Evolutionary conservation across 2,888 invertebrate species (phyloP).

Genomic region (Caenorhabditis sinica): DNA sequence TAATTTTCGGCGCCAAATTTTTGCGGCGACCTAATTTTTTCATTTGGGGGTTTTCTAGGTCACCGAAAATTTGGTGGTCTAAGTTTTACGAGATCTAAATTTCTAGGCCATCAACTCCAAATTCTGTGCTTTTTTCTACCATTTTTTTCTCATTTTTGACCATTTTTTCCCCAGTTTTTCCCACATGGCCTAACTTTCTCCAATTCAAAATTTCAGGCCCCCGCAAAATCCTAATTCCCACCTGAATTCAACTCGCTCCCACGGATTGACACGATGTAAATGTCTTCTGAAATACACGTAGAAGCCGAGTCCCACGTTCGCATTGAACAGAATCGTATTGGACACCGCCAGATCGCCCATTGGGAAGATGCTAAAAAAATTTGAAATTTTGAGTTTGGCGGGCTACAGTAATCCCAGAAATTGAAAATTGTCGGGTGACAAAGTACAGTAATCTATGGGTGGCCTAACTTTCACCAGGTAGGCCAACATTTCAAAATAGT

Average conservation of each 20-base stretch:
- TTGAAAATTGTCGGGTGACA: no score
- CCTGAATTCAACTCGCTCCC: conserved; percentile 83
- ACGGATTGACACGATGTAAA: conserved; percentile 74
- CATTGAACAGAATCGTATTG: conserved; percentile 90
- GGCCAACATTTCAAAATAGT: not conserved
- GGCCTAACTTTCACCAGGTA: not conserved
- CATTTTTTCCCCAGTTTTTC: not conserved
- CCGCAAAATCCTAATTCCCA: conserved; percentile 3
- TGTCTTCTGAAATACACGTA: conserved; percentile 87
- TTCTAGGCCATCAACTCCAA: not conserved
- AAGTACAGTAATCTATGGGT: not conserved
- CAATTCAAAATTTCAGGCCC: not conserved
- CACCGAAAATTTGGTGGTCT: not conserved
- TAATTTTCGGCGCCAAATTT: no score
- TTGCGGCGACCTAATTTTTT: no score
- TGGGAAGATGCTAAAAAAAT: conserved; percentile 83
- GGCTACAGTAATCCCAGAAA: not conserved
- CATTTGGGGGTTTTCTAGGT: no score
- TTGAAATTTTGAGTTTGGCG: no score
- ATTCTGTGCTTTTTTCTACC: not conserved
- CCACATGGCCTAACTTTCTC: not conserved
- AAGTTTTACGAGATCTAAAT: not conserved
- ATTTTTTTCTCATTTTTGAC: not conserved
- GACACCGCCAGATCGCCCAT: conserved; percentile 83
- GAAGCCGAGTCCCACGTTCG: conserved; percentile 90